These are phyloP conservation scores for Anoura caudifer DNA, from an alignment of 2,113 vertebrate genomes.

Conservation along the genomic window DNA sequence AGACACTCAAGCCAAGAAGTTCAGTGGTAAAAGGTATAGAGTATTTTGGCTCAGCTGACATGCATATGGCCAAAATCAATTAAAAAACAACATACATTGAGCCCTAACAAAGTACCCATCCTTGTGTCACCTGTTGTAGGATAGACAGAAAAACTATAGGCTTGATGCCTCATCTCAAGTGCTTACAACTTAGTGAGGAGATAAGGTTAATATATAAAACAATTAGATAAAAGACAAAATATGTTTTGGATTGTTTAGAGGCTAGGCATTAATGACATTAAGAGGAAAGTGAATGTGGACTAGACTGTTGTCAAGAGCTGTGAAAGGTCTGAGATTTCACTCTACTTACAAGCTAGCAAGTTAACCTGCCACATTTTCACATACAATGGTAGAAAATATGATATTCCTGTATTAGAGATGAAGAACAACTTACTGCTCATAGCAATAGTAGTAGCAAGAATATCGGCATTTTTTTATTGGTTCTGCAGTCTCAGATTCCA, in stretches of 20 bases:
- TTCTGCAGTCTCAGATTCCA: not conserved
- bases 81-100: not conserved
- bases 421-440: not conserved
- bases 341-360: constrained; percentile 16
- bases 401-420: not conserved
- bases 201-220: constrained; percentile 16
- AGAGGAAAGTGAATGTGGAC: not conserved
- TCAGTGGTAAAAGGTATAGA: not conserved
- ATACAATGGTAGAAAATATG: not conserved
- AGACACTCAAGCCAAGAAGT: constrained; percentile 16
- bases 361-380: not conserved
- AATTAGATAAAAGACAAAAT: constrained; percentile 14
- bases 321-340: not conserved
- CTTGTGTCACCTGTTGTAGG: not conserved
- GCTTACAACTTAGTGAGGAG: not conserved
- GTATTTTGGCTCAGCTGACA: not conserved
- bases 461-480: not conserved
- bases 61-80: not conserved
- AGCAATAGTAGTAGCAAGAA: not conserved
- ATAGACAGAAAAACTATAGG: not conserved
- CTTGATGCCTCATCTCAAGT: not conserved
- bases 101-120: not conserved
- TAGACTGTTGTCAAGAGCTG: not conserved
- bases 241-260: not conserved
- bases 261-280: not conserved